Evolutionary conservation across 2,888 invertebrate species (phyloP), one percentile per base, ranked within the genome.

Genomic region (Alviniconcha strummeri): DNA sequence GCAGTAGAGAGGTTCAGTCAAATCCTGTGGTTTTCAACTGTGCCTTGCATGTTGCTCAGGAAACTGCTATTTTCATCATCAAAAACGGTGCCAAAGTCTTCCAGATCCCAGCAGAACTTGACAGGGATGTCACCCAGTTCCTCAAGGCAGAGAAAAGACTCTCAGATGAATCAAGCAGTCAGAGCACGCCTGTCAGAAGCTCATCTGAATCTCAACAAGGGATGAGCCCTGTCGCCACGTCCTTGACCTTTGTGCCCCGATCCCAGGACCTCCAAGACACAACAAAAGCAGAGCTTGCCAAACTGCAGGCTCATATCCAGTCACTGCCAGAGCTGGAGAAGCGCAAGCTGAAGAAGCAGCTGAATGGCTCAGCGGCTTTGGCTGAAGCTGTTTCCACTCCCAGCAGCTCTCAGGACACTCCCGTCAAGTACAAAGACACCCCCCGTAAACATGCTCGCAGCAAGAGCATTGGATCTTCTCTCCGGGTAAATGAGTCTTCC

Each of bases 271-370:
- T 13, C 5, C 9, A 60, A 13, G 19, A 19, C 19, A 57, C 19
- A n/a, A 77, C 77, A 15, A 56, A 56, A 5, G 57, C 7, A 19
- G 77, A 77, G 57, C 19, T 77, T 9, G 57, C 57, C 36, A 77
- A 77, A 54, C 77, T 77, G n/a, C 57, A 77, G 77, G 77, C 56
- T 0, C 77, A 77, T 57, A 77, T 77, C 57, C 19, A 19, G 57
- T 19, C 77, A 2, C 19, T 56, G 19, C 77, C 75, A 55, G 57
- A 6, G 56, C 3, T 2, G 8, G n/a, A 77, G 60, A 77, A 57
- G 9, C 36, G 56, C 11, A 77, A 77, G 57, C 11, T 56, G 77
- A n/a, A 17, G n/a, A 56, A 57, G 56, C 77, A 57, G 77, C 77
- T 77, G 57, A 57, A 57, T 2, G 77, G 11, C 11, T n/a, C 56